Base-by-base conservation (phyloP, 2,888 invertebrate species). In the Drosophila rubida region DNA sequence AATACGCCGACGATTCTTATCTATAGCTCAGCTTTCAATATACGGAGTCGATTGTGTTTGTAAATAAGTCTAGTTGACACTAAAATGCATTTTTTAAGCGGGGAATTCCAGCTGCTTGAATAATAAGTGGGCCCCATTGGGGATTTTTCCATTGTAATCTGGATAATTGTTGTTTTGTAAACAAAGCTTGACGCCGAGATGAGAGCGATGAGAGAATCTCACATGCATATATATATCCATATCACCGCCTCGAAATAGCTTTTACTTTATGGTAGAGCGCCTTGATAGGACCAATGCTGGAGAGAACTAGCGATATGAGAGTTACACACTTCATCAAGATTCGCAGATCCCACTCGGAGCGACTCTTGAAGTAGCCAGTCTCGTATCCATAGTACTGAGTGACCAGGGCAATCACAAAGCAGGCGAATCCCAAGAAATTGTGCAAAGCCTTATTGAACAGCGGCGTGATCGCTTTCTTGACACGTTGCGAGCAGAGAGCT, bases 301-400 rank as follows among this genome's bases (percentile, higher is more conserved):
- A 81, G 4, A 91, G 61, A 8, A 90, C 73, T 46, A 91, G 59
- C 0, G 89, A 87, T 8, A 75, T 8, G n/a, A 91, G 76, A 0
- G 91, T 91, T 1, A 91, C 59, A n/a, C 73, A 74, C 59, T 91
- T 89, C 67, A 91, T 88, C 30, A 90, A 58, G 41, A 78, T 70
- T n/a, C 75, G 82, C 11, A 91, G 78, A 57, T 89, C 88, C 1
- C 63, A 53, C 4, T 74, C 69, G 7, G 67, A 80, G 27, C 82
- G 72, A 3, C n/a, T 68, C 46, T 23, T 78, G 42, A 91, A 90
- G 44, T 80, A 91, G 2, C 89, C 88, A 4, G 90, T 89, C 60
- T 90, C 55, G 54, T 91, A 91, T 19, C 91, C 91, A 63, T 90
- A 91, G 58, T 81, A 91, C 54, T 91, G 90, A 3, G 90, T 81